Evolutionary conservation across 2,113 vertebrate species (phyloP).

Genomic region (Elephantulus edwardii): DNA sequence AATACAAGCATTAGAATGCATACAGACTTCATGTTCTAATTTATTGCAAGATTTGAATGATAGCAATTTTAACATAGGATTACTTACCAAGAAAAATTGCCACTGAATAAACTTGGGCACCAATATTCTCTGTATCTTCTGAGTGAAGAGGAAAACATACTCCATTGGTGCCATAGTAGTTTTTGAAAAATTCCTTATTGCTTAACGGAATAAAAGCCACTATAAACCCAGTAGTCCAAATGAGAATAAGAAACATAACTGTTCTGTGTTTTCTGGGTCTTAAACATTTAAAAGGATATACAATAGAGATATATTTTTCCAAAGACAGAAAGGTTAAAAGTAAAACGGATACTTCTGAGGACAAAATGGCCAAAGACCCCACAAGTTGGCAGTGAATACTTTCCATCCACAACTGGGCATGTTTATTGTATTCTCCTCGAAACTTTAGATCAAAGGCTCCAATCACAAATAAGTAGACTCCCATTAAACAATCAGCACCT

Average conservation of each 20-base stretch:
- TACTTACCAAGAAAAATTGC: conserved; percentile 95
- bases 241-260: conserved; percentile 89
- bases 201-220: conserved; percentile 93
- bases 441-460: conserved; percentile 96
- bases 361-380: conserved; percentile 96
- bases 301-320: conserved; percentile 98
- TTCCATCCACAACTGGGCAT: conserved; percentile 97
- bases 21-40: neutral
- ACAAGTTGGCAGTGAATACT: conserved; percentile 93
- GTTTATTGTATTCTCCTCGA: conserved; percentile 95
- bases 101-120: conserved; percentile 95
- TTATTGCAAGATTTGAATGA: neutral
- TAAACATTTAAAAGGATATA: conserved; percentile 95
- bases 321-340: conserved; percentile 96
- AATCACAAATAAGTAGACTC: conserved; percentile 96
- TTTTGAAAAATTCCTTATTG: conserved; percentile 92
- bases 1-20: conserved; percentile 2
- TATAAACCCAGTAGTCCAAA: conserved; percentile 93
- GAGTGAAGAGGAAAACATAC: conserved; percentile 98
- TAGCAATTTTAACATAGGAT: conserved; percentile 31
- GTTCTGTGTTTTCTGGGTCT: conserved; percentile 92
- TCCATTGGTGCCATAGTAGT: conserved; percentile 97
- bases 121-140: conserved; percentile 91
- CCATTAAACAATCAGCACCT: conserved; percentile 99
- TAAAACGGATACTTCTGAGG: conserved; percentile 97